These are phyloP conservation scores for Nephrotoma guestfalica DNA, from an alignment of 2,888 invertebrate species.

Conservation along the genomic window DNA sequence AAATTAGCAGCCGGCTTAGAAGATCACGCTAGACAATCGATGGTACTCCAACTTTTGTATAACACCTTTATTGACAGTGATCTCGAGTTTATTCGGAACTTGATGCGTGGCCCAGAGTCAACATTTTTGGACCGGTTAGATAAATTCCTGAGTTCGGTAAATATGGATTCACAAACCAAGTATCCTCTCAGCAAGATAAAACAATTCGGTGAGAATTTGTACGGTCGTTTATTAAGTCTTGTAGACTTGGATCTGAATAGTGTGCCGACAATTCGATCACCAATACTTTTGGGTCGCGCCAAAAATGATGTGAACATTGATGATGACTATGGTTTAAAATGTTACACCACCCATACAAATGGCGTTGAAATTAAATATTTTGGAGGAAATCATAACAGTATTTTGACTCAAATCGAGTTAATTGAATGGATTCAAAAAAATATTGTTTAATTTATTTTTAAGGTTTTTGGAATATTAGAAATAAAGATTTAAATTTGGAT, in stretches of 20 bases:
- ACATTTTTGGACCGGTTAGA: neutral
- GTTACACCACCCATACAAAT: slow-evolving; percentile 34
- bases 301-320: slow-evolving; percentile 36
- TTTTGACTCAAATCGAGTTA: neutral
- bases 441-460: neutral
- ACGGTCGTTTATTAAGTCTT: slow-evolving; percentile 40
- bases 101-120: neutral
- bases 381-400: slow-evolving; percentile 50
- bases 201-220: slow-evolving; percentile 31
- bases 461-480: neutral
- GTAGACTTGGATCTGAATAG: slow-evolving; percentile 33
- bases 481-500: neutral
- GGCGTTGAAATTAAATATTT: slow-evolving; percentile 43
- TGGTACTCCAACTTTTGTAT: neutral
- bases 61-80: neutral
- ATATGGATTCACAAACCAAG: slow-evolving; percentile 23
- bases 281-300: slow-evolving; percentile 47
- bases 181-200: slow-evolving; percentile 32
- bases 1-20: slow-evolving; percentile 24
- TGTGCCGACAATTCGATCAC: slow-evolving; percentile 37
- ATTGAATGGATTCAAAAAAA: neutral
- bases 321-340: slow-evolving; percentile 50
- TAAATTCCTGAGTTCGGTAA: slow-evolving; percentile 24
- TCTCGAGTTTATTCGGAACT: neutral
- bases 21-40: neutral